Conservation (phyloP, 2,113 vertebrate genomes). For the Hippoglossus stenolepis region DNA sequence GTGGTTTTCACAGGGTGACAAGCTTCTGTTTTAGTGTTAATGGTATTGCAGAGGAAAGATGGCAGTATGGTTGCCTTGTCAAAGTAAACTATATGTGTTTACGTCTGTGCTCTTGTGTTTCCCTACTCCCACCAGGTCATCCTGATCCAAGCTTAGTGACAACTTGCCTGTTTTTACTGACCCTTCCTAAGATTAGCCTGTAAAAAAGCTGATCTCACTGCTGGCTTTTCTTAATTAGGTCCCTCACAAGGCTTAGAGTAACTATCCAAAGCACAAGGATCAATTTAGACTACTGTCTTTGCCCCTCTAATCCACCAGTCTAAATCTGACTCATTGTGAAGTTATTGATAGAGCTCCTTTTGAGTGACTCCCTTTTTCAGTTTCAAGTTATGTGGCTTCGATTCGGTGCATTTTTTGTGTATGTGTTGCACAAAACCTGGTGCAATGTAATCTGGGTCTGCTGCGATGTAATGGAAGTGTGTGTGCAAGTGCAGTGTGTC, state of each 20-base stretch:
- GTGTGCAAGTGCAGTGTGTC: constrained; percentile 31
- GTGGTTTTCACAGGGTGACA: constrained; percentile 12
- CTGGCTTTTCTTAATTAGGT: constrained; percentile 57
- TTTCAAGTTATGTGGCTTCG: constrained; percentile 12
- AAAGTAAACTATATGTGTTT: constrained; percentile 18
- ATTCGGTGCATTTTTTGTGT: constrained; percentile 27
- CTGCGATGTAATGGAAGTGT: constrained; percentile 31
- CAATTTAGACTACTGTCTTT: constrained; percentile 42
- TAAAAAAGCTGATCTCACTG: constrained; percentile 68
- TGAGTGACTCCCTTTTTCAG: constrained; percentile 11
- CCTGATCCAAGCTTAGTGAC: constrained; percentile 49
- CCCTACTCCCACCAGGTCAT: constrained; percentile 41
- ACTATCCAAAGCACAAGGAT: constrained; percentile 29
- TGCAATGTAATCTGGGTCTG: constrained; percentile 30
- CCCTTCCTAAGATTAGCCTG: constrained; percentile 61
- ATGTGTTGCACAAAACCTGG: constrained; percentile 13
- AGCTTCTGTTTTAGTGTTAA: constrained; percentile 37
- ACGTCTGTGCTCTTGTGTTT: constrained; percentile 10
- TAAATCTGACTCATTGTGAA: constrained; percentile 31
- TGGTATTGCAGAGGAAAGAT: constrained; percentile 15
- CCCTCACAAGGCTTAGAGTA: constrained; percentile 30
- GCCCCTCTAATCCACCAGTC: constrained; percentile 37
- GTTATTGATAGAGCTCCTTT: constrained; percentile 27
- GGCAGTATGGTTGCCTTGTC: not conserved
- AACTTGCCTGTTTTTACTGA: constrained; percentile 45